These are phyloP conservation scores for Cheilinus undulatus DNA, from an alignment of 2,113 vertebrate species.

Conservation along the genomic window DNA sequence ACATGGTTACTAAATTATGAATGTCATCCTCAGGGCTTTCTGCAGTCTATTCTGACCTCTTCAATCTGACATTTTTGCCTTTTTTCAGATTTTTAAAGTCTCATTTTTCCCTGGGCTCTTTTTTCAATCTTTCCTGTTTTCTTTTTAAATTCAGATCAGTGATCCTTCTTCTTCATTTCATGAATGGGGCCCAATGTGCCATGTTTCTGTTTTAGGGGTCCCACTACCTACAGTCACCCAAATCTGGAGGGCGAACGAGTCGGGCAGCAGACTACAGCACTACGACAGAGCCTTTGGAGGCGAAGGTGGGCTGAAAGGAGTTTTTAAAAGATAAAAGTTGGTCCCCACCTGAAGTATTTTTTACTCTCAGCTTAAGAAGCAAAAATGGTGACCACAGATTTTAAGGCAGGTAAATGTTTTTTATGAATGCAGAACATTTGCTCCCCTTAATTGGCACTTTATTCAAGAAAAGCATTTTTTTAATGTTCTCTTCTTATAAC, in stretches of 20 bases:
- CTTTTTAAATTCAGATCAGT: constrained; percentile 20
- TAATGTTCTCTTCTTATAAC: not conserved
- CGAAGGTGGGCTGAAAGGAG: constrained; percentile 91
- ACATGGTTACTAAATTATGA: constrained; percentile 35
- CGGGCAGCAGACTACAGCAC: constrained; percentile 89
- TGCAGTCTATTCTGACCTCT: constrained; percentile 21
- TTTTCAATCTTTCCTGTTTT: constrained; percentile 42
- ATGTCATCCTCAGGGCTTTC: constrained; percentile 16
- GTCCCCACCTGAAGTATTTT: constrained; percentile 60
- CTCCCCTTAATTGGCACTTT: not conserved
- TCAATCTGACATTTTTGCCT: constrained; percentile 15
- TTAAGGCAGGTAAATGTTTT: not conserved
- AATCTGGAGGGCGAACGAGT: constrained; percentile 92
- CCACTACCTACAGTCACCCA: constrained; percentile 84
- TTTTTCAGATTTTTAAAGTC: constrained; percentile 3
- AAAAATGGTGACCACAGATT: not conserved
- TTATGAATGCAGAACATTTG: not conserved
- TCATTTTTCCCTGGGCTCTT: constrained; percentile 7
- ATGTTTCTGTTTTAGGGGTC: constrained; percentile 84
- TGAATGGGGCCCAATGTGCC: constrained; percentile 66
- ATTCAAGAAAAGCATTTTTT: constrained; percentile 10
- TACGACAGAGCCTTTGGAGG: constrained; percentile 89
- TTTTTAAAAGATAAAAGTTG: constrained; percentile 40
- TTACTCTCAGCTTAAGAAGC: constrained; percentile 5
- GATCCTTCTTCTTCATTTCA: constrained; percentile 37